These are phyloP conservation scores for Slavum lentiscoides DNA, from an alignment of 2,888 invertebrate species.

Conservation along the genomic window DNA sequence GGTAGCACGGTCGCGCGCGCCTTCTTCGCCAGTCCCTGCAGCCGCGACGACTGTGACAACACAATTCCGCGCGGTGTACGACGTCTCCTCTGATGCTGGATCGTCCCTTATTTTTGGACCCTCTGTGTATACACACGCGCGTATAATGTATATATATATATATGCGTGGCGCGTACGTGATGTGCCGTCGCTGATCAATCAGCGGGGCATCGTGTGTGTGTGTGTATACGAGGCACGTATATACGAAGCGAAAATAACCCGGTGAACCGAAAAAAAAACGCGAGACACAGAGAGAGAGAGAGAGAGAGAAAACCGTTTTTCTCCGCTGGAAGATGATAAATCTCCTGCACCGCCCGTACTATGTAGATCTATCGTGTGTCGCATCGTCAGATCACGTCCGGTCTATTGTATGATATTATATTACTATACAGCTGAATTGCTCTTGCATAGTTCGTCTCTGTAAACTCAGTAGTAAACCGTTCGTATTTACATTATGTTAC, in stretches of 20 bases:
- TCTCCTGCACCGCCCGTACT: constrained; percentile 21
- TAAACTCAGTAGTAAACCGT: no score
- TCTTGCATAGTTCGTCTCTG: background rate
- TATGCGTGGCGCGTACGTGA: constrained; percentile 31
- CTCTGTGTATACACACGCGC: background rate
- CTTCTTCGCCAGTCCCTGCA: no score
- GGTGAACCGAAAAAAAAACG: background rate
- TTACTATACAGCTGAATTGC: no score
- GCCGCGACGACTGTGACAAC: constrained; percentile 43
- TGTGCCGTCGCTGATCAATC: constrained; percentile 44
- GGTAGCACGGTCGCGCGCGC: background rate
- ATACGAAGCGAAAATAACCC: background rate
- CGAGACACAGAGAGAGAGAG: no score
- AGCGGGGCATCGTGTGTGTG: background rate
- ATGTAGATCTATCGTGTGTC: no score
- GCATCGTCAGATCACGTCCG: constrained; percentile 27
- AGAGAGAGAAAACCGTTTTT: background rate
- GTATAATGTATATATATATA: no score
- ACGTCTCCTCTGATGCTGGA: background rate
- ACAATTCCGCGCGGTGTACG: constrained; percentile 21
- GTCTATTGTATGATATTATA: background rate
- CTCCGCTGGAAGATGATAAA: constrained; percentile 30
- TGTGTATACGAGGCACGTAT: constrained; percentile 5
- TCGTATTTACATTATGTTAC: no score
- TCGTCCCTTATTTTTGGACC: constrained; percentile 31